A percentile compares a stretch with the other conserved stretches of the same genome.
Conservation (phyloP, 2,797 vertebrate species). For the Trachops cirrhosus region DNA sequence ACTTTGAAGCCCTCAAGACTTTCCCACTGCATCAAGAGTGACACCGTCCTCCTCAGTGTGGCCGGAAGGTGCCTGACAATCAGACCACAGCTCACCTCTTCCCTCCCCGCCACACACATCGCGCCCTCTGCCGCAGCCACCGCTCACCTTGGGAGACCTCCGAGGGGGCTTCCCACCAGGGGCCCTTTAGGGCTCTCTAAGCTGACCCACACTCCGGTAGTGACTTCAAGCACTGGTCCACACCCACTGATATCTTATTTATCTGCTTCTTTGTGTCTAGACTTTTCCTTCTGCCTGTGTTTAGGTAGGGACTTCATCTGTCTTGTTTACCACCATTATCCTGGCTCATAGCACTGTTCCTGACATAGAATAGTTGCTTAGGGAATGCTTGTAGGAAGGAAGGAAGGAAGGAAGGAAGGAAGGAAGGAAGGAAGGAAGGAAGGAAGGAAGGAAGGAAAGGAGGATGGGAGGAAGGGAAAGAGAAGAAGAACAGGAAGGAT, state of each 20-base stretch:
- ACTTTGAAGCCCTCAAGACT: background rate
- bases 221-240: background rate
- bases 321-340: background rate
- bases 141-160: background rate
- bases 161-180: background rate
- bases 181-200: background rate
- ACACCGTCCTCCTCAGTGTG: background rate
- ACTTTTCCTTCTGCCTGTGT: background rate
- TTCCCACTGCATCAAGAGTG: background rate
- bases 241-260: background rate
- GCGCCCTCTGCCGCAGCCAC: rapidly evolving
- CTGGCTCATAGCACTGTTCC: background rate
- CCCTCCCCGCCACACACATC: background rate
- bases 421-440: rapidly evolving
- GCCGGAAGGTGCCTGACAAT: background rate
- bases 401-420: background rate
- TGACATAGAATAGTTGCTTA: background rate
- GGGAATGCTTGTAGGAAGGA: background rate
- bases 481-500: too few relatives aligned
- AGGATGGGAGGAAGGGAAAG: too few relatives aligned
- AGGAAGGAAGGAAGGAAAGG: too few relatives aligned
- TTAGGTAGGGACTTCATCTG: background rate
- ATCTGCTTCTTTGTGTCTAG: background rate
- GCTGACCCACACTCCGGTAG: background rate
- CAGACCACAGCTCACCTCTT: background rate